Evolutionary conservation across 1,140 invertebrate genomes (phyloP).

Genomic region (Linepithema humile): DNA sequence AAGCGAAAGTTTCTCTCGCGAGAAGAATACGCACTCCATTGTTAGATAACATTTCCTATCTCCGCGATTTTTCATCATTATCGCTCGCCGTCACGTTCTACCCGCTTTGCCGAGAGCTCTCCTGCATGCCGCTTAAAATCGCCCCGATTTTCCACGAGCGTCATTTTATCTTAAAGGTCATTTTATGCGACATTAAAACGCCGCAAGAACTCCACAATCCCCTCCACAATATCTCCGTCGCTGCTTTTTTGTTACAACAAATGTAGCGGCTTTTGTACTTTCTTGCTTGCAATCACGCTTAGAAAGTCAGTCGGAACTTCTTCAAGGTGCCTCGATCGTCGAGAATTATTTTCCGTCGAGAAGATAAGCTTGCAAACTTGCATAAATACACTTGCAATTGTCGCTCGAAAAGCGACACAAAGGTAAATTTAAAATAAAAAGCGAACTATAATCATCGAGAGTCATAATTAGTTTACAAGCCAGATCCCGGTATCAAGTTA

Average conservation of each 20-base stretch:
- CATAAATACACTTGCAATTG: not conserved
- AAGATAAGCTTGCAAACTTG: not conserved
- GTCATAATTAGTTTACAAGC: not conserved
- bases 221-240: not conserved
- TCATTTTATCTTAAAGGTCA: not conserved
- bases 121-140: constrained; percentile 21
- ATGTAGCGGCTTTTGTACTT: constrained; percentile 14
- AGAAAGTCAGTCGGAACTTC: constrained; percentile 12
- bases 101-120: not conserved
- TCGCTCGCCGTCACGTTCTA: constrained; percentile 1
- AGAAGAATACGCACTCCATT: constrained; percentile 6
- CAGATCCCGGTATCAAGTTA: not conserved
- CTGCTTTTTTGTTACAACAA: not conserved
- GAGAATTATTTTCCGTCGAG: not conserved
- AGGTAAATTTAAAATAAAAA: not conserved
- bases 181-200: not conserved
- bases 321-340: constrained; percentile 2
- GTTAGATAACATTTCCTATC: not conserved
- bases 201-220: not conserved
- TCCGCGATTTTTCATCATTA: constrained; percentile 26
- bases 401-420: not conserved
- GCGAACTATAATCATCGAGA: not conserved
- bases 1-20: not conserved
- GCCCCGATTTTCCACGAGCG: not conserved
- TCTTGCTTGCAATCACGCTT: constrained; percentile 15